Evolutionary conservation across 2,888 invertebrate species (phyloP).

Genomic region (Drosophila seclusa): DNA sequence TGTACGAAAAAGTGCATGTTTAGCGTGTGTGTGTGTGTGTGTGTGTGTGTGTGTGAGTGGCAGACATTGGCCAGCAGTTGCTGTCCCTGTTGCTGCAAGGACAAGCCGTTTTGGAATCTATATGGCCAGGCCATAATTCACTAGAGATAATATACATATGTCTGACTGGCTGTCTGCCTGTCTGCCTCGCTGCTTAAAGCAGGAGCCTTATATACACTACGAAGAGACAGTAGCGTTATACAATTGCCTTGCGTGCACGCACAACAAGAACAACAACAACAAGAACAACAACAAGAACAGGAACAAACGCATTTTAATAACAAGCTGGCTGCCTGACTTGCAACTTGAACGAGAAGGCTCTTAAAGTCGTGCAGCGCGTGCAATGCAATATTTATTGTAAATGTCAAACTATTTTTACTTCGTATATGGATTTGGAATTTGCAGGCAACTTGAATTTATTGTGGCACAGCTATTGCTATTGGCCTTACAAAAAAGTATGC

Average conservation of each 20-base stretch:
- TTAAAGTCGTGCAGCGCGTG: constrained; percentile 34
- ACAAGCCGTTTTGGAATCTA: constrained; percentile 77
- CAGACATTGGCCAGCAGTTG: constrained; percentile 52
- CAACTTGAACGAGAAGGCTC: constrained; percentile 31
- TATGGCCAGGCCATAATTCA: constrained; percentile 78
- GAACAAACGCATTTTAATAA: constrained; percentile 58
- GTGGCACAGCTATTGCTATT: neutral
- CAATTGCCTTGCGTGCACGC: constrained; percentile 53
- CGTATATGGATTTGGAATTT: neutral
- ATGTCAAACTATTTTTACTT: neutral
- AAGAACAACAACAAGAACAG: constrained; percentile 17
- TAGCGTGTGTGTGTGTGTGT: constrained; percentile 25
- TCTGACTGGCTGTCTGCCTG: constrained; percentile 34
- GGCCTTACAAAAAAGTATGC: constrained; percentile 9
- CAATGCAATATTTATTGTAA: constrained; percentile 1
- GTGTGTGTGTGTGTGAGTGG: constrained; percentile 26
- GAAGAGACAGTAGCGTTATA: constrained; percentile 34
- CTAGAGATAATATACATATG: constrained; percentile 81
- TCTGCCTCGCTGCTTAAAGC: constrained; percentile 3
- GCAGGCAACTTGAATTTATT: neutral
- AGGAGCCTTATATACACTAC: constrained; percentile 21
- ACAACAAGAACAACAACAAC: constrained; percentile 24
- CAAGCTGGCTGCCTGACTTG: constrained; percentile 57
- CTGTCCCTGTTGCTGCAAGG: constrained; percentile 49
- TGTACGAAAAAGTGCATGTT: constrained; percentile 32